Evolutionary conservation across 2,888 invertebrate genomes (phyloP), one percentile per base, ranked within the genome.

Genomic region (Melanargia galathea): DNA sequence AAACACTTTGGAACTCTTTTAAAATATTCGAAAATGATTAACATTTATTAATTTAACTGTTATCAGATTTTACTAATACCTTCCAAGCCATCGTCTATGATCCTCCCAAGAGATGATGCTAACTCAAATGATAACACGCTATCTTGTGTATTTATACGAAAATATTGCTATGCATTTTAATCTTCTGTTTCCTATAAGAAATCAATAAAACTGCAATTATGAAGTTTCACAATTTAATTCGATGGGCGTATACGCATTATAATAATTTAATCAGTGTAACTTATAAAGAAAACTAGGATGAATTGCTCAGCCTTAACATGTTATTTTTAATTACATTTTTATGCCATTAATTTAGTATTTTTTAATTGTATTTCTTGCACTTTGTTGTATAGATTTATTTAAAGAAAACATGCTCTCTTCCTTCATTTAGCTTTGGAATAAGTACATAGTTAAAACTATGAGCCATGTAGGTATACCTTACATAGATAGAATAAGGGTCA

Each of bases 41-140:
- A 10, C 0, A 26, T 51, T 51, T 51, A 5, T 20, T 11, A 33
- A 20, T 35, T 35, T 6, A 43, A 30, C 46, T 35, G 13, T 22
- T 22, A 35, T 16, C 22, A 16, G 20, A 35, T n/a, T 48, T 58
- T 6, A 22, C 26, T 30, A 33, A 73, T 82, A 88, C 87, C 87
- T 87, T 86, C 75, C 78, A 78, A 81, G 79, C 75, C 87, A 87
- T 87, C 68, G 80, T 64, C 54, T 67, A 64, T 65, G 62, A 59
- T 64, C 61, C 60, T 64, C 49, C 66, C 55, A 65, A 67, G 63
- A 69, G 66, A 62, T 63, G 62, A 64, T 68, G 64, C 43, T 83
- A 76, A 76, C 72, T 72, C 71, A 71, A 59, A 76, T 76, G 74
- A 70, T 70, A 78, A 66, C 45, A 66, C 61, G 63, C 66, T 65